phyloP scores from a whole-genome alignment of 2,797 vertebrate genomes.

The Anolis apletophallus region DNA sequence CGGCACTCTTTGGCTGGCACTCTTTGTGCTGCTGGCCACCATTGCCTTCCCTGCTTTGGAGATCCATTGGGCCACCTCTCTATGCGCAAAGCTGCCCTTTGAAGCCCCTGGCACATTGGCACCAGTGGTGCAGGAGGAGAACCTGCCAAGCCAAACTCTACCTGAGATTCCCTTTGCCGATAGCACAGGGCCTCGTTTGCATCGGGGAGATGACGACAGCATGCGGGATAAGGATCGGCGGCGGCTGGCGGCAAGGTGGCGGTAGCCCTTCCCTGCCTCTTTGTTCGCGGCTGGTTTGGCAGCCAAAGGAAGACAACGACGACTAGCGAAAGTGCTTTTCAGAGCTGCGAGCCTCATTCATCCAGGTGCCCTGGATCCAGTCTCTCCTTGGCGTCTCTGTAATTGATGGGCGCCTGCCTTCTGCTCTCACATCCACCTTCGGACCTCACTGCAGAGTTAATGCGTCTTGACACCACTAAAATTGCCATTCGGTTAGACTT shows the following conservation, averaged over 20 bases:
- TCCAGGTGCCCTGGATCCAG: neutral
- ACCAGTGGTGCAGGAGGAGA: too few species aligned
- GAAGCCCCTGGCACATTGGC: constrained; percentile 1
- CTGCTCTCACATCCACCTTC: neutral
- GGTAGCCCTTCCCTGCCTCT: neutral
- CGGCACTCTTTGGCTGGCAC: too few species aligned
- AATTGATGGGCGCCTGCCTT: too few species aligned
- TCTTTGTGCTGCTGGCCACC: too few species aligned
- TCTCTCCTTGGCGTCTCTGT: neutral
- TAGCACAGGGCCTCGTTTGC: neutral
- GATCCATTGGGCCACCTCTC: neutral
- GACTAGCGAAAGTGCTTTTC: neutral
- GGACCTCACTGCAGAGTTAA: too few species aligned
- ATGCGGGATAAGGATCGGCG: neutral
- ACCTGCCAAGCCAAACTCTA: neutral
- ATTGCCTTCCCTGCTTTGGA: neutral
- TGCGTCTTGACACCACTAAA: too few species aligned
- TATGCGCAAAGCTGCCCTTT: neutral
- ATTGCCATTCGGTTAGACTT: too few species aligned
- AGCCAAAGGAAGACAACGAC: neutral
- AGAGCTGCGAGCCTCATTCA: neutral
- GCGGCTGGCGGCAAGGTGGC: neutral
- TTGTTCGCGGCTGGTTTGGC: neutral
- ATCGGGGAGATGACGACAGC: neutral
- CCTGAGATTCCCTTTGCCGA: neutral